phyloP scores from a whole-genome alignment of 1,140 invertebrate species.

The Trinorchestia longiramus region DNA sequence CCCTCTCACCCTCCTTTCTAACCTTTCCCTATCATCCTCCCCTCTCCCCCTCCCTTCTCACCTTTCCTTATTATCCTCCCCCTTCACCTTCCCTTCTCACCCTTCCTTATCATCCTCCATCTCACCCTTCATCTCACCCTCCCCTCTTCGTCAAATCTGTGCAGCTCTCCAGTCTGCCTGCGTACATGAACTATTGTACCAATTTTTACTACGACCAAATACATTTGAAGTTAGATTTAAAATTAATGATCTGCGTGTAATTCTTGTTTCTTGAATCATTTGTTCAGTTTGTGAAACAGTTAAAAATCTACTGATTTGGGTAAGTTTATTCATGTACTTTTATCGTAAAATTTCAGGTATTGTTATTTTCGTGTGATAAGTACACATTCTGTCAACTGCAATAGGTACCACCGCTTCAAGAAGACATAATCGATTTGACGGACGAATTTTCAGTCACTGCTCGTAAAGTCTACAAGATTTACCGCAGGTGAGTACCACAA shows the following conservation, averaged over 20 bases:
- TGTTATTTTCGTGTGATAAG: not conserved
- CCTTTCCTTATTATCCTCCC: no score
- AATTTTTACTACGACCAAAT: no score
- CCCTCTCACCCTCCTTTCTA: no score
- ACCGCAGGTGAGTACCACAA: not conserved
- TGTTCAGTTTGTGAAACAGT: no score
- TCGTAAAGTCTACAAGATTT: conserved; percentile 1
- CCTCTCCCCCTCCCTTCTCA: no score
- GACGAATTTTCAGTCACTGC: not conserved
- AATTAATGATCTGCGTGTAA: no score
- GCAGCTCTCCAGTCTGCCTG: not conserved
- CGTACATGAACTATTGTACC: not conserved
- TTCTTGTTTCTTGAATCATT: no score
- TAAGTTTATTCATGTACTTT: not conserved
- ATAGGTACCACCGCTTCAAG: not conserved
- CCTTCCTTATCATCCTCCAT: not conserved
- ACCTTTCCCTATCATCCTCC: no score
- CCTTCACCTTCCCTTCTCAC: no score
- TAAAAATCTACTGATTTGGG: not conserved
- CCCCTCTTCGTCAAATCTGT: no score
- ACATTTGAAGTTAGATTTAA: no score
- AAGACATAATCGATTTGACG: not conserved
- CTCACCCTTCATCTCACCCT: no score
- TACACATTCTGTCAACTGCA: not conserved
- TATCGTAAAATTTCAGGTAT: not conserved